Evolutionary conservation across 2,888 invertebrate species (phyloP).

Genomic region (Apeira syringaria): DNA sequence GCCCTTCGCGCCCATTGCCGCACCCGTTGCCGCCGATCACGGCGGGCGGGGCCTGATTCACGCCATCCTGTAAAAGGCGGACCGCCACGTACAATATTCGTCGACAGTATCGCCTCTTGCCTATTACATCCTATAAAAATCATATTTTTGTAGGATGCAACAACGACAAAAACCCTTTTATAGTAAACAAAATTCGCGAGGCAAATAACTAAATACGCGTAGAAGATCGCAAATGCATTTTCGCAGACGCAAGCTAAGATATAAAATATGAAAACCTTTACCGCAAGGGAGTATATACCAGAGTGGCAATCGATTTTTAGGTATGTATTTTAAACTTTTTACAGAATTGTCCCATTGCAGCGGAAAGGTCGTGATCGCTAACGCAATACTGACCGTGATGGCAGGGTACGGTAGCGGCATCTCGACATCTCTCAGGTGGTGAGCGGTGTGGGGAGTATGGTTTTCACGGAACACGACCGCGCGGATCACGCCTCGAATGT

Average conservation of each 20-base stretch:
- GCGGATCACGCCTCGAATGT: conserved; percentile 95
- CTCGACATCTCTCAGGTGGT: conserved; percentile 90
- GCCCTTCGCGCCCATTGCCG: conserved; percentile 81
- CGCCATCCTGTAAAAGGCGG: conserved; percentile 84
- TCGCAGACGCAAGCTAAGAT: conserved; percentile 48
- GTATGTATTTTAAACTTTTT: not conserved
- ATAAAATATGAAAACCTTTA: not conserved
- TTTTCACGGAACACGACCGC: conserved; percentile 96
- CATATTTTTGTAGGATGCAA: not conserved
- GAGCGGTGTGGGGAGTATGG: conserved; percentile 86
- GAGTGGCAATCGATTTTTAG: not conserved
- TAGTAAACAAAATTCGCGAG: conserved; percentile 10
- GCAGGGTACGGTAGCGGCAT: conserved; percentile 67
- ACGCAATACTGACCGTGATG: conserved; percentile 75
- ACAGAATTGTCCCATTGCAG: not conserved
- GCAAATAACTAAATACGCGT: conserved; percentile 19
- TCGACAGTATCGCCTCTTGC: conserved; percentile 12
- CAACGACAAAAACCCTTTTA: no score
- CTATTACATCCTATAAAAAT: no score
- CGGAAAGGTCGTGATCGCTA: conserved; percentile 6
- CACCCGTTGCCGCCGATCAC: conserved; percentile 83
- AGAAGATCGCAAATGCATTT: conserved; percentile 40
- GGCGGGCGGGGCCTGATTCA: conserved; percentile 65
- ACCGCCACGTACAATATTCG: conserved; percentile 35
- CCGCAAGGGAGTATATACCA: not conserved